Evolutionary conservation across 1,140 invertebrate species (phyloP).

Genomic region (Tetramorium alpestre): DNA sequence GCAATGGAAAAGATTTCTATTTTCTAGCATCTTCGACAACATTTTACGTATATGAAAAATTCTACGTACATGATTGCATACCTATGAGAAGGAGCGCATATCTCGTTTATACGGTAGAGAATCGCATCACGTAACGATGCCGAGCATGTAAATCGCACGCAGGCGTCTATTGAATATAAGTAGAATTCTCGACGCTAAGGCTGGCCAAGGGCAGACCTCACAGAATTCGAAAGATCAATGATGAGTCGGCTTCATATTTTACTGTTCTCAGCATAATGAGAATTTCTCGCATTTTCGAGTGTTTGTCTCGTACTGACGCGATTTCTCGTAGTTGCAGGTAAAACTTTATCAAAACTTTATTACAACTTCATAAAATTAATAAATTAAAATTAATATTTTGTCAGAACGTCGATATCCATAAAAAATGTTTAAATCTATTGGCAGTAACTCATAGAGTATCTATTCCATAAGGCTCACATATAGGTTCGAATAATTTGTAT

Average conservation of each 20-base stretch:
- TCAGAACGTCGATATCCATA: neutral
- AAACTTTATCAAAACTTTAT: neutral
- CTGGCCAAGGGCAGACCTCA: slow-evolving; percentile 59
- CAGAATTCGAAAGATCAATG: slow-evolving; percentile 77
- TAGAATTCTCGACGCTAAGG: slow-evolving; percentile 68
- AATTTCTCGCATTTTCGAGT: slow-evolving; percentile 77
- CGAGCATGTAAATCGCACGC: slow-evolving; percentile 60
- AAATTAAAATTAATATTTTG: neutral
- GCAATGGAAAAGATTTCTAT: neutral
- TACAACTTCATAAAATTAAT: slow-evolving; percentile 18
- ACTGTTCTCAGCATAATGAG: slow-evolving; percentile 67
- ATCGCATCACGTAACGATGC: slow-evolving; percentile 51
- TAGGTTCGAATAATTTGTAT: neutral
- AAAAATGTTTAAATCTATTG: neutral
- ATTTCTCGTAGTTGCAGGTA: neutral
- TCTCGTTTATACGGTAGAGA: neutral
- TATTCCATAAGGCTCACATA: neutral
- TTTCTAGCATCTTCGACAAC: neutral
- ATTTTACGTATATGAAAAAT: neutral
- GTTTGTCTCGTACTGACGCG: slow-evolving; percentile 56
- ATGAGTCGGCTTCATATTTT: slow-evolving; percentile 39
- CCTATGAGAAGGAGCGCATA: neutral
- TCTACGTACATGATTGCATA: neutral
- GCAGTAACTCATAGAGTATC: neutral
- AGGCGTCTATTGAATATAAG: slow-evolving; percentile 61